Evolutionary conservation across 2,113 vertebrate species (phyloP).

Genomic region (Peromyscus leucopus): DNA sequence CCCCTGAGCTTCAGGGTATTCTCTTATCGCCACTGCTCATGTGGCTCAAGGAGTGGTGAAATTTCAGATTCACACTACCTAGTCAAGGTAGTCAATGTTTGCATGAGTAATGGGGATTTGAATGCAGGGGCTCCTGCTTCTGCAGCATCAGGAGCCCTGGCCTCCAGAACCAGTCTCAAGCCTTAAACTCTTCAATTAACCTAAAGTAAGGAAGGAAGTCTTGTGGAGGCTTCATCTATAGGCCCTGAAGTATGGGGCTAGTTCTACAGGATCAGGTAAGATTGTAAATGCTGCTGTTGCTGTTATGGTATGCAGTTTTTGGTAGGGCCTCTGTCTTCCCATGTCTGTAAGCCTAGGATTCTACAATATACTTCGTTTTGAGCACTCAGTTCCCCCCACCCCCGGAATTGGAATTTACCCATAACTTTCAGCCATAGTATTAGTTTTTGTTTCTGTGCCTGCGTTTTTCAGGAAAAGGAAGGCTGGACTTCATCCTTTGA

Average conservation of each 20-base stretch:
- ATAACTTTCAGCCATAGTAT: not conserved
- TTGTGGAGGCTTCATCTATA: not conserved
- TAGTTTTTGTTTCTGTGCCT: not conserved
- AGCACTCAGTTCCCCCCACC: not conserved
- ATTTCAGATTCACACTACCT: not conserved
- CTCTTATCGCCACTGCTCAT: too few relatives aligned
- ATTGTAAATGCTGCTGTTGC: not conserved
- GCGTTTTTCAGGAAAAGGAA: constrained; percentile 40
- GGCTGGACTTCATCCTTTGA: not conserved
- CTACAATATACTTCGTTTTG: not conserved
- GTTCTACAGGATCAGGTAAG: not conserved
- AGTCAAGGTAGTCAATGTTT: not conserved
- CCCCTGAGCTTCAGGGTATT: not conserved
- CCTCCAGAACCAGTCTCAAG: not conserved
- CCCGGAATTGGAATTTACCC: not conserved
- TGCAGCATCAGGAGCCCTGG: not conserved
- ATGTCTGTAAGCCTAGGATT: not conserved
- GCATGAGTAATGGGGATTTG: not conserved
- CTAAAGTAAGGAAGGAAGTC: not conserved
- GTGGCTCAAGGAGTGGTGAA: not conserved
- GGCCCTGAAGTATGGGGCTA: not conserved
- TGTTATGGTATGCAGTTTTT: not conserved
- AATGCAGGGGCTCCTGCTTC: not conserved
- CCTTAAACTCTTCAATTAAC: constrained; percentile 3
- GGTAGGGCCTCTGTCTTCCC: not conserved